These are phyloP conservation scores for Xenopus laevis DNA, from an alignment of 2,113 vertebrate genomes.

Conservation along the genomic window DNA sequence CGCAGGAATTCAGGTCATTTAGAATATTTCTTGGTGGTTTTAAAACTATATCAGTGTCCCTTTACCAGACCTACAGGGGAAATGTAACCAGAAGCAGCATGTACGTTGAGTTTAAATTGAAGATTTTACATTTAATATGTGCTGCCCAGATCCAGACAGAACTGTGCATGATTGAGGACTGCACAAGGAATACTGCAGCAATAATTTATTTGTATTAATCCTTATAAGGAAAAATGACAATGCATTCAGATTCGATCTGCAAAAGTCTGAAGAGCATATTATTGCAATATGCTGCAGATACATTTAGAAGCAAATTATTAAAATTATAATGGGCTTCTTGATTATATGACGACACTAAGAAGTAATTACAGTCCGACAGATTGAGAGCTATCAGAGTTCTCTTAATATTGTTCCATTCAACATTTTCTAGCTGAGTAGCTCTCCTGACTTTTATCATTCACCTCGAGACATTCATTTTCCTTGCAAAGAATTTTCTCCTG, in stretches of 20 bases:
- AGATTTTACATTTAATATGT: no score
- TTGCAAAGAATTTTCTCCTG: constrained; percentile 18
- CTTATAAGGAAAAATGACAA: neutral
- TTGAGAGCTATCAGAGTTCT: constrained; percentile 12
- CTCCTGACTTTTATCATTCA: constrained; percentile 38
- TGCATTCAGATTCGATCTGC: neutral
- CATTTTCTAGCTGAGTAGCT: constrained; percentile 19
- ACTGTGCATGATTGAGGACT: neutral
- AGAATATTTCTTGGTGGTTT: no score
- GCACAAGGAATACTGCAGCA: neutral
- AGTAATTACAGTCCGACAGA: constrained; percentile 26
- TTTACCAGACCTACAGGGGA: no score
- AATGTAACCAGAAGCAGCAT: no score
- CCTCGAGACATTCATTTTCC: constrained; percentile 38
- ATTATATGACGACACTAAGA: constrained; percentile 29
- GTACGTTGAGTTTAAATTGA: no score
- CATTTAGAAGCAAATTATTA: constrained; percentile 13
- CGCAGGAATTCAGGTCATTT: no score
- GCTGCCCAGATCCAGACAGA: no score
- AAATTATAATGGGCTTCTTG: constrained; percentile 22
- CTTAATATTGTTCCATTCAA: constrained; percentile 12
- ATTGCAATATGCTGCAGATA: constrained; percentile 9
- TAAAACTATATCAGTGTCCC: no score
- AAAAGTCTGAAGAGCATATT: neutral
- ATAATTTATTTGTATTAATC: constrained; percentile 1